Base-by-base conservation (phyloP, 2,888 invertebrate genomes). In the Zygothrica quintamaculata region DNA sequence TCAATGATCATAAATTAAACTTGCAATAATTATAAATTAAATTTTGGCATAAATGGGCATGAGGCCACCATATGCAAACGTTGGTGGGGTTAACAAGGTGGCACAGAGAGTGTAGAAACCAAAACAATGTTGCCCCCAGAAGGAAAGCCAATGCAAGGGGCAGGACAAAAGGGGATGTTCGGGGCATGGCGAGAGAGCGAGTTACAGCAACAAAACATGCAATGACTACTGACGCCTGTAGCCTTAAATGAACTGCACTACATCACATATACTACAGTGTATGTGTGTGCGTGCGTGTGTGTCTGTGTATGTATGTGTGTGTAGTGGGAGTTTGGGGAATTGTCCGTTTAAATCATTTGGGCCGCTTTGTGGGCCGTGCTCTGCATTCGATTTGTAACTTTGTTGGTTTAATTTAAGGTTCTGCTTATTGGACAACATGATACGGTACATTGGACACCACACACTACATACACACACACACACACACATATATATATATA, bases 1-100 rank as follows among this genome's bases (percentile, higher is more conserved):
- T 86, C 84, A 86, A 84, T 84, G 87, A 82, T 80, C 87, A 85
- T 85, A 85, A 85, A 85, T 85, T 85, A 84, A 84, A 74, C 76
- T 82, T 67, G 84, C 87, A 87, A 85, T 85, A 85, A 85, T 85
- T 85, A 85, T 85, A 85, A 85, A 85, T 85, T 85, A 85, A 85
- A 84, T 87, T 84, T 84, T 82, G 82, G 82, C 86, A 84, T 74
- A 81, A 84, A 79, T 74, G 84, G 77, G 65, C 67, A 70, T 71
- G 72, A 61, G 76, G 58, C 56, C 58, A 65, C 46, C 62, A 71
- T 71, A 76, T 70, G 74, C 74, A 70, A 44, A 74, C 50, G 39
- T 22, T n/a, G 37, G 37, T 8, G 16, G 13, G 16, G 15, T 1
- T 4, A 5, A 25, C 0, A 0, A 18, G 18, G 15, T 11, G 13